Evolutionary conservation across 2,888 invertebrate species (phyloP).

Genomic region (Noctuana brunneofusca): DNA sequence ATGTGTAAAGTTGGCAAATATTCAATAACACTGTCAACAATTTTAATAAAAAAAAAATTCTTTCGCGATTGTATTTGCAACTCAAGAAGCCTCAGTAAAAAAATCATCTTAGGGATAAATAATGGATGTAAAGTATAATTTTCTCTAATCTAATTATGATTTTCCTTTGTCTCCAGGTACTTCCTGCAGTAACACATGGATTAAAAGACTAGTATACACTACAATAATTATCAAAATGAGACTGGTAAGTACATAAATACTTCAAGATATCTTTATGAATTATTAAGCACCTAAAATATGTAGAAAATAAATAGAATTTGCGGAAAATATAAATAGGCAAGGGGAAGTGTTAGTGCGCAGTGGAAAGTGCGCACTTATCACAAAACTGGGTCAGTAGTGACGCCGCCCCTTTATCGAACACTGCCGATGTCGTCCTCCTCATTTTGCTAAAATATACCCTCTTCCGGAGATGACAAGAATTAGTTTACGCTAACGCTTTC

Average conservation of each 20-base stretch:
- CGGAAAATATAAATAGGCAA: conserved; percentile 67
- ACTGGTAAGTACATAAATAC: conserved; percentile 60
- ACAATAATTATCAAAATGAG: conserved; percentile 65
- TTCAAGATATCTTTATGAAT: background rate
- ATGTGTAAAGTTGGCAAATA: conserved; percentile 67
- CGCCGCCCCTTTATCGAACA: conserved; percentile 82
- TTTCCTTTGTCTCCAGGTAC: conserved; percentile 62
- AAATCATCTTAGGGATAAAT: background rate
- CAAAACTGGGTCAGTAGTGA: conserved; percentile 81
- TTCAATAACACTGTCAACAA: conserved; percentile 57
- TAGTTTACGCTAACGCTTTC: conserved; percentile 49
- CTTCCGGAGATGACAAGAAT: conserved; percentile 54
- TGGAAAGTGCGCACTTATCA: conserved; percentile 78
- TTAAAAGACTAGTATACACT: conserved; percentile 45
- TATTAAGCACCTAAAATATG: conserved; percentile 20
- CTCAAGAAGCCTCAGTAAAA: background rate
- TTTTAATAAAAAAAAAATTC: conserved; percentile 14
- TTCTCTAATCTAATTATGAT: background rate
- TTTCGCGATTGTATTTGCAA: conserved; percentile 5
- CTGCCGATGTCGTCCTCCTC: conserved; percentile 47
- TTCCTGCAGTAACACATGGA: conserved; percentile 50
- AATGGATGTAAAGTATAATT: background rate
- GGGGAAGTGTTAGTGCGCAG: conserved; percentile 75
- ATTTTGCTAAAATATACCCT: conserved; percentile 67
- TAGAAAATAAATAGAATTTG: conserved; percentile 48